Conservation (phyloP, 2,797 vertebrate species). For the Lagodon rhomboides region DNA sequence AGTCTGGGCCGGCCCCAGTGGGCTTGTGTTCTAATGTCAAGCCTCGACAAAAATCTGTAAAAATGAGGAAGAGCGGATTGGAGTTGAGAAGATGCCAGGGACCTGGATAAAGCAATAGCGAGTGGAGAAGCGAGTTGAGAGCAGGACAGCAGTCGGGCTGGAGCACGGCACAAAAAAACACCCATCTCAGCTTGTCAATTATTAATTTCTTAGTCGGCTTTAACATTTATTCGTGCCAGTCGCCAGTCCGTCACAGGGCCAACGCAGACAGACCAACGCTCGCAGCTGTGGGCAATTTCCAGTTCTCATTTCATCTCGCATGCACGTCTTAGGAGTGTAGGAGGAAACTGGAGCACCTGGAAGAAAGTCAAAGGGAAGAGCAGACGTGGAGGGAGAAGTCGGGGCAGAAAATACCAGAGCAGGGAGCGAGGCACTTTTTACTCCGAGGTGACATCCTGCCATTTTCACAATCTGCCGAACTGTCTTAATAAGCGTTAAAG, state of each 20-base stretch:
- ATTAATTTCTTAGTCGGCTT: slow-evolving; percentile 64
- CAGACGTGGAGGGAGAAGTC: neutral
- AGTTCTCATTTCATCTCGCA: slow-evolving; percentile 51
- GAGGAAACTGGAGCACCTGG: slow-evolving; percentile 39
- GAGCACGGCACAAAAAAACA: slow-evolving; percentile 58
- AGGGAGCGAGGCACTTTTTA: neutral
- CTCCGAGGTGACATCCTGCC: slow-evolving; percentile 4
- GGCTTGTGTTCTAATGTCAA: slow-evolving; percentile 69
- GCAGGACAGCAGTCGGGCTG: slow-evolving; percentile 43
- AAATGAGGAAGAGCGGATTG: slow-evolving; percentile 51
- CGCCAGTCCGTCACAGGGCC: slow-evolving; percentile 43
- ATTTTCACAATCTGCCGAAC: neutral
- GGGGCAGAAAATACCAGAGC: neutral
- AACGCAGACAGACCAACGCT: slow-evolving; percentile 17
- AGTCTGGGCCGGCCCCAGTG: slow-evolving; percentile 45
- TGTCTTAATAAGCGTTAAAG: slow-evolving; percentile 6
- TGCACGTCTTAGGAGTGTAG: slow-evolving; percentile 35
- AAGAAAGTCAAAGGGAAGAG: slow-evolving; percentile 33
- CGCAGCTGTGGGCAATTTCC: slow-evolving; percentile 45
- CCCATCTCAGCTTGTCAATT: slow-evolving; percentile 69
- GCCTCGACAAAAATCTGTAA: slow-evolving; percentile 53
- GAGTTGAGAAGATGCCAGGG: slow-evolving; percentile 47
- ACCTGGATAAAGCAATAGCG: slow-evolving; percentile 40
- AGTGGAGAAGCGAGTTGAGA: slow-evolving; percentile 32
- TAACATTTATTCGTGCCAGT: slow-evolving; percentile 63